phyloP scores from a whole-genome alignment of 2,888 invertebrate genomes.

The Steinernema carpocapsae region DNA sequence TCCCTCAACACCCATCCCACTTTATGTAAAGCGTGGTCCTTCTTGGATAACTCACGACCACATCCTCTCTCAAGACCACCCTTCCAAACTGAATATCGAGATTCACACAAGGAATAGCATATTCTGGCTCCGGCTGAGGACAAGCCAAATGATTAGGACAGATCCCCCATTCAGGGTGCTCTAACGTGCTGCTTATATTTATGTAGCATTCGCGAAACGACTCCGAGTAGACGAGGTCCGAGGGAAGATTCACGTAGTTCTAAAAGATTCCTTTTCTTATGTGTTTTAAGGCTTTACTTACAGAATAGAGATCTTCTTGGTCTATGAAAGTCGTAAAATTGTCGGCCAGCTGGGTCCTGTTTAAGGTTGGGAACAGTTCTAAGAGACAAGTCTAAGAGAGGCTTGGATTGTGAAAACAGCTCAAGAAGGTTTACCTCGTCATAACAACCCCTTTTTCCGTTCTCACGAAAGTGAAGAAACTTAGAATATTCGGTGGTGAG shows the following conservation, averaged over 20 bases:
- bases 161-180: constrained; percentile 20
- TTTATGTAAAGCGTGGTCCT: not conserved
- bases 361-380: not conserved
- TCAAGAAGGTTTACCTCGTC: not conserved
- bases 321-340: constrained; percentile 3
- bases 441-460: not conserved
- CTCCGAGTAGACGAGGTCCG: not conserved
- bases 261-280: not conserved
- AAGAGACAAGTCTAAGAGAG: not conserved
- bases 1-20: constrained; percentile 6
- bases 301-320: not conserved
- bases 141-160: constrained; percentile 16
- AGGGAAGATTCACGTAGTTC: constrained; percentile 12
- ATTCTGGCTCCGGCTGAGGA: not conserved
- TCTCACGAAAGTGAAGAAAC: constrained; percentile 7
- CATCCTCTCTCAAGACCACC: not conserved
- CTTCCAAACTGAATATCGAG: not conserved
- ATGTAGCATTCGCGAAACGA: not conserved
- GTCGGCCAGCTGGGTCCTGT: not conserved
- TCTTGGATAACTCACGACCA: not conserved
- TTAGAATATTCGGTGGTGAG: constrained; percentile 14
- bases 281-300: not conserved
- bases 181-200: not conserved
- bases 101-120: not conserved
- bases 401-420: too few species aligned